These are phyloP conservation scores for Danio jaintianensis DNA, from an alignment of 2,797 vertebrate species.

Conservation along the genomic window DNA sequence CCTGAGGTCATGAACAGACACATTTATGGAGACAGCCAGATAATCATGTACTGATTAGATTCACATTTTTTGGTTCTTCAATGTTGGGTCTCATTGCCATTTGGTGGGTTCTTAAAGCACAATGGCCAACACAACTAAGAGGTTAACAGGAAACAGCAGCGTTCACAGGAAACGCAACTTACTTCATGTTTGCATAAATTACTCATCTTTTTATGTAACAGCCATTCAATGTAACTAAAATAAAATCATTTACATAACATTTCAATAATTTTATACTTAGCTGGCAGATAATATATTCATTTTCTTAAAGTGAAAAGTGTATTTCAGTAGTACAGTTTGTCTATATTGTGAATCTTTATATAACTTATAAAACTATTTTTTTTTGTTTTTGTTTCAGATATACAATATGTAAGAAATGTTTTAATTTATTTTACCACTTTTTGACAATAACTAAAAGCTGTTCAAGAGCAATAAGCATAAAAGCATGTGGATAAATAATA, in stretches of 20 bases:
- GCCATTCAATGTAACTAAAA: not conserved
- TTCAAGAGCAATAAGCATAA: not conserved
- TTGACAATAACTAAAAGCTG: not conserved
- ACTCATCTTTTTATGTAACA: not conserved
- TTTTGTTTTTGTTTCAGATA: not conserved
- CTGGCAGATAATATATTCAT: not conserved
- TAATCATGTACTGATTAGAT: not conserved
- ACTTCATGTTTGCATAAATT: not conserved
- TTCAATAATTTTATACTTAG: not conserved
- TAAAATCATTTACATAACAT: not conserved
- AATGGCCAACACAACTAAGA: not conserved
- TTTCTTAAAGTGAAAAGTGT: not conserved
- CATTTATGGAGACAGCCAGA: not conserved
- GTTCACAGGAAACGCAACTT: constrained; percentile 15
- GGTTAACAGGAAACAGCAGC: constrained; percentile 15
- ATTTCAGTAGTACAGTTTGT: not conserved
- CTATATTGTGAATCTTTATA: not conserved
- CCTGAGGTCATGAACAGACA: constrained; percentile 3
- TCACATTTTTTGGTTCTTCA: not conserved
- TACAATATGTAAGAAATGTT: too few relatives aligned
- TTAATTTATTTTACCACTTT: not conserved
- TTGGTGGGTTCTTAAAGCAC: not conserved
- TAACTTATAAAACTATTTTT: not conserved
- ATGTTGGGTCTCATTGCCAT: not conserved
- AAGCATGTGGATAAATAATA: not conserved